Conservation (phyloP, 23 tunicate genomes). For the Trididemnum nubilum region DNA sequence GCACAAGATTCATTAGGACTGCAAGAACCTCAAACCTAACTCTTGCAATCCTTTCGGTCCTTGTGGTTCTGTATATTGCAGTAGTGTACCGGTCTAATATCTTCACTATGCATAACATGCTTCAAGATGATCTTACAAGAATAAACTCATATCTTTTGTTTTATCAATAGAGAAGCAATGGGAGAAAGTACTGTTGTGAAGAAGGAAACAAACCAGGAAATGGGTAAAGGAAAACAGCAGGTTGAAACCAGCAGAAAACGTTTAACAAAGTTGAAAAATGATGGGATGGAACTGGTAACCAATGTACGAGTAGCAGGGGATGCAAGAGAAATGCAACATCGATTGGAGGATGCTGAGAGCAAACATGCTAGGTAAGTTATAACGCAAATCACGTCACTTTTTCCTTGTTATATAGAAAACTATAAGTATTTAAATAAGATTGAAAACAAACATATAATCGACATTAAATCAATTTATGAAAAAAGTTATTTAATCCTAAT, state of each 20-base stretch:
- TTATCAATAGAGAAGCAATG: slow-evolving; percentile 55
- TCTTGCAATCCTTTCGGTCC: no score
- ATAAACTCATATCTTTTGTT: no score
- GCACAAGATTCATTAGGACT: no score
- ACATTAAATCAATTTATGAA: no score
- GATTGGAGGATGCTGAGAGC: slow-evolving; percentile 64
- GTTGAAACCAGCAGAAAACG: slow-evolving; percentile 78
- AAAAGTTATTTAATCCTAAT: no score
- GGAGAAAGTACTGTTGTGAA: slow-evolving; percentile 71
- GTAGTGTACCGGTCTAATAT: no score
- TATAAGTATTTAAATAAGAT: no score
- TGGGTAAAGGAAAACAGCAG: slow-evolving; percentile 83
- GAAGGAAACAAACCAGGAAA: slow-evolving; percentile 54
- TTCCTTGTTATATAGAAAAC: neutral
- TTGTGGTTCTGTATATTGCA: no score
- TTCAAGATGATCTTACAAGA: no score
- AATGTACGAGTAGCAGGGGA: slow-evolving; percentile 87
- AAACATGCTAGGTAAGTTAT: slow-evolving; percentile 57
- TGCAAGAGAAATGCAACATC: slow-evolving; percentile 92
- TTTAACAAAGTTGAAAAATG: slow-evolving; percentile 61
- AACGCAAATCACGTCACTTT: neutral
- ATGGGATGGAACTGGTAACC: slow-evolving; percentile 91
- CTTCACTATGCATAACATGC: no score
- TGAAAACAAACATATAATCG: no score
- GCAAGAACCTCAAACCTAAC: no score